Evolutionary conservation across 37 sponge, comb jelly and placozoan genomes (phyloP).

Genomic region (Tethya wilhelma): DNA sequence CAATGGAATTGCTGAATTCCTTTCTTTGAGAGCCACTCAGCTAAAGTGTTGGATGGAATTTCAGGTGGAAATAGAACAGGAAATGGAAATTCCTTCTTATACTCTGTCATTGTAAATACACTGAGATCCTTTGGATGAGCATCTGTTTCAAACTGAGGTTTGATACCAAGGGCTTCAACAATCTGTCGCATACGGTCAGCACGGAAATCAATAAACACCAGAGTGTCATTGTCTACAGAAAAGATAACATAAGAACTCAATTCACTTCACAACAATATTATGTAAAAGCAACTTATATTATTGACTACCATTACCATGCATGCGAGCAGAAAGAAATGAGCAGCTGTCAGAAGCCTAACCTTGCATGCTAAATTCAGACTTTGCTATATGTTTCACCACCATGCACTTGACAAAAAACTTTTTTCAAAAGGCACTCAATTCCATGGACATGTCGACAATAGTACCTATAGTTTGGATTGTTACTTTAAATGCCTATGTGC

Average conservation of each 20-base stretch:
- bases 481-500: neutral
- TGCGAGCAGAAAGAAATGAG: too few species aligned
- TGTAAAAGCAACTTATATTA: too few species aligned
- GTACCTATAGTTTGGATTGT: too few species aligned
- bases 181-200: slow-evolving; percentile 97
- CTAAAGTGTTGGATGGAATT: slow-evolving; percentile 77
- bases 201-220: slow-evolving; percentile 94
- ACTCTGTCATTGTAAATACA: slow-evolving; percentile 87
- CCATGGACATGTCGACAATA: too few species aligned
- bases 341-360: too few species aligned
- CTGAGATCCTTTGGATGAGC: slow-evolving; percentile 51
- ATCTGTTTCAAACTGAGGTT: slow-evolving; percentile 89
- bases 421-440: too few species aligned
- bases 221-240: slow-evolving; percentile 81
- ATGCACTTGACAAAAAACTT: too few species aligned
- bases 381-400: too few species aligned
- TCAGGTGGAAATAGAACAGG: slow-evolving; percentile 84
- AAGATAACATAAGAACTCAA: neutral
- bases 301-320: too few species aligned
- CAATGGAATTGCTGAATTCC: slow-evolving; percentile 86
- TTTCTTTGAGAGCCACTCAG: slow-evolving; percentile 93
- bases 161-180: slow-evolving; percentile 90
- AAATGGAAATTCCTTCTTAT: slow-evolving; percentile 94
- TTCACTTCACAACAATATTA: too few species aligned
- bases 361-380: too few species aligned